Conservation (phyloP, 2,113 vertebrate species). For the Campylomormyrus tamandua region DNA sequence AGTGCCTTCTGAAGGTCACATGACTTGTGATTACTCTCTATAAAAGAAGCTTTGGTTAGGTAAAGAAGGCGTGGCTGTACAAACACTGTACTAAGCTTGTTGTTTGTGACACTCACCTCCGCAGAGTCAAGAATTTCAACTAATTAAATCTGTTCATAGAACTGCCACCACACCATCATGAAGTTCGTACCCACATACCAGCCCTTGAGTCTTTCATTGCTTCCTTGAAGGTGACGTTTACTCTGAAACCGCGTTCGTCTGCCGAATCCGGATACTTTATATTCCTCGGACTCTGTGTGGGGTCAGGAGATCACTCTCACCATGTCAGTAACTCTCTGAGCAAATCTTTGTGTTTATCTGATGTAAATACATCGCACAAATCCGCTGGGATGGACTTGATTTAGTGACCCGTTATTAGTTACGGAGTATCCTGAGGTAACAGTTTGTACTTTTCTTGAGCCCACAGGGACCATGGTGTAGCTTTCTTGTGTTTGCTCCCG, state of each 20-base stretch:
- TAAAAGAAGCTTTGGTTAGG: not conserved
- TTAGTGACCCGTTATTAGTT: not conserved
- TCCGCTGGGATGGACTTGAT: not conserved
- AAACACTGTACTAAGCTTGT: not conserved
- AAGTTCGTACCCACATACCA: not conserved
- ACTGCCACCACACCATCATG: not conserved
- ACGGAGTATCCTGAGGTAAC: not conserved
- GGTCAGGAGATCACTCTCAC: not conserved
- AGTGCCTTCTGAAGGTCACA: not conserved
- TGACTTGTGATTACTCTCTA: not conserved
- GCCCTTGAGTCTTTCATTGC: not conserved
- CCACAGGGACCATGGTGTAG: not conserved
- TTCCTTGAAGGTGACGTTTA: not conserved
- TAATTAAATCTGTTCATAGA: not conserved
- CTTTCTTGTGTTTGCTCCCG: not conserved
- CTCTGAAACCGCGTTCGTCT: not conserved
- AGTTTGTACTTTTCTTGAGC: not conserved
- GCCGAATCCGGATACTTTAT: not conserved
- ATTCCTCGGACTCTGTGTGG: not conserved
- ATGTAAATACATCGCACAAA: not conserved
- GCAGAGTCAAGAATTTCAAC: not conserved
- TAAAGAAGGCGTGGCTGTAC: not conserved
- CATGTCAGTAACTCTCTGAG: not conserved
- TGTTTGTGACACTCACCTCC: not conserved
- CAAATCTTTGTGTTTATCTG: not conserved